Base-by-base conservation (phyloP, 92 coral and sea anemone genomes). In the Hydrozoanthus gracilis region DNA sequence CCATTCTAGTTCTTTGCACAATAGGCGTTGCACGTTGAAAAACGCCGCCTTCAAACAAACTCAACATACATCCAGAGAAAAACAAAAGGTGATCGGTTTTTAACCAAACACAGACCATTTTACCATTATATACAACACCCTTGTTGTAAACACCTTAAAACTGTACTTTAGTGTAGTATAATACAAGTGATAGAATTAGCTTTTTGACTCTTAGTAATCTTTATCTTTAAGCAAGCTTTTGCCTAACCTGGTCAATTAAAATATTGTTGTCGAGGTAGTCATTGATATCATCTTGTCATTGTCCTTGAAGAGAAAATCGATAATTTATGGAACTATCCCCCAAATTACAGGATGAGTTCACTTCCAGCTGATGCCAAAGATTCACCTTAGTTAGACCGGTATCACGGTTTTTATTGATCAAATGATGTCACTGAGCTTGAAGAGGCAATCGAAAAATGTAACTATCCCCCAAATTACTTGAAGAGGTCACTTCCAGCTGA, bases 231-330 rank as follows among this genome's bases (percentile, higher is more conserved):
- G 95, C 72, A 90, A 87, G 2, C 39, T 94, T 65, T 71, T 94
- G 18, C 84, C 90, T 14, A 86, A 82, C 39, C 66, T 94, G 50
- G 89, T 92, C 8, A 27, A 27, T 27, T 27, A 0, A 27, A 51
- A 91, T 48, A 90, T 84, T n/a, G 88, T 94, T 77, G 92, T 94
- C 14, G 51, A 86, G 67, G 78, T 83, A 51, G 97, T 95, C 8
- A 92, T 94, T 16, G 92, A 94, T 49, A 86, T 95, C 7, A 82
- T 94, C 75, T 94, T 94, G 55, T 95, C 97, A 51, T 83, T 87
- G 61, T 18, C 64, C 7, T 49, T 48, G 62, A 61, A 50, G 52
- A 7, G 27, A 12, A 16, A 61, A 5, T 48, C 79, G 16, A 50
- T 45, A 51, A 27, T 0, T 27, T 44, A 50, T 8, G 35, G 3